A percentile compares a stretch with the other conserved stretches of the same genome.
Conservation (phyloP, 1,140 invertebrate species). For the Diorhabda sublineata region DNA sequence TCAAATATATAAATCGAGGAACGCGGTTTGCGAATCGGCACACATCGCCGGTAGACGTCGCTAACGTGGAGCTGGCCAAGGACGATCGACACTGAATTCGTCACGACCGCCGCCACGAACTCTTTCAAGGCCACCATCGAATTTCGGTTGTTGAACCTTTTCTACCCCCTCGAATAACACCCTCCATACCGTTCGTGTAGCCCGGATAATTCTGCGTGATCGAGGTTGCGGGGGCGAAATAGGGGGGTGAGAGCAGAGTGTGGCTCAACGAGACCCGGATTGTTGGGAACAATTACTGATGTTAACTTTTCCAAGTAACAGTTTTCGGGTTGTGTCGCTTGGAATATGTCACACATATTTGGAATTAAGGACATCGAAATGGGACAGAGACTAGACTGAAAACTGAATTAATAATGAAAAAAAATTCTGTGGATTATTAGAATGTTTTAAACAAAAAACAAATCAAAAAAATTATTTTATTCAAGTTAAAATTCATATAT, state of each 20-base stretch:
- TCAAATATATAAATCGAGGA: background rate
- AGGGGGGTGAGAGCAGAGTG: background rate
- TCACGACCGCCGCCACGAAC: background rate
- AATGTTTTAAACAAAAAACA: too few relatives aligned
- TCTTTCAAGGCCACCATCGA: slow-evolving; percentile 1
- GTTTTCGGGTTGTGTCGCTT: background rate
- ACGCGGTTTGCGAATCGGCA: background rate
- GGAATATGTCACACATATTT: background rate
- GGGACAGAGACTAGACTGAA: too few relatives aligned
- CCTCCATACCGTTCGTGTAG: background rate
- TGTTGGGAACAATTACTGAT: background rate
- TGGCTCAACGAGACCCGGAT: background rate
- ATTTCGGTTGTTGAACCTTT: background rate
- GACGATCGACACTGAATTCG: background rate
- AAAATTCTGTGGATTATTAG: too few relatives aligned
- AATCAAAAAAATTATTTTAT: too few relatives aligned
- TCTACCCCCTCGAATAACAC: background rate
- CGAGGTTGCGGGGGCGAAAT: background rate
- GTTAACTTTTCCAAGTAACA: background rate
- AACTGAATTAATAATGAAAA: too few relatives aligned
- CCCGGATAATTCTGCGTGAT: background rate
- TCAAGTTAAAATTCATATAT: too few relatives aligned
- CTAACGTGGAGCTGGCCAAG: background rate
- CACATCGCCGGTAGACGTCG: background rate
- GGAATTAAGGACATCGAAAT: too few relatives aligned